Base-by-base conservation (phyloP, 2,113 vertebrate species). In the Oreochromis aureus region DNA sequence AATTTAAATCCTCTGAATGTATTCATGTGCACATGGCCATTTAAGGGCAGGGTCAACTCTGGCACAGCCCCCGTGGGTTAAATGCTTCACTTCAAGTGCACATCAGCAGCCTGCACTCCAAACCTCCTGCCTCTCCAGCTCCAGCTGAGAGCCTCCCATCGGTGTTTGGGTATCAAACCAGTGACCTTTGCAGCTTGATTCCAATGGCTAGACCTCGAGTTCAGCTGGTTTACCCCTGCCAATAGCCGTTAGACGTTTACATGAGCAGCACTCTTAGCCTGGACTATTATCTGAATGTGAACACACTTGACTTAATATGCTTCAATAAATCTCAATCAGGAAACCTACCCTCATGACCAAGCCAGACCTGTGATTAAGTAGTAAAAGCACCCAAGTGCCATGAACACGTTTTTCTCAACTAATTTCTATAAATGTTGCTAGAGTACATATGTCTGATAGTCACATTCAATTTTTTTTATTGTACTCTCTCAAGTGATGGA, bases 1-100 rank as follows among this genome's bases (percentile, higher is more conserved):
- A 82, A 90, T 84, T 30, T 27, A 90, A 86, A 84, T 86, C 80
- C 39, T 36, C 15, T 24, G 16, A 84, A 91, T 48, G 46, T 84
- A 89, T 91, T 89, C 48, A 36, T 58, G 73, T 71, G 81, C 55
- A 82, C 76, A 9, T 19, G 84, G 73, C 66, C 24, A 6, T 87
- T 76, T 78, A 10, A 81, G 71, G 84, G 88, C 89, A 73, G 71
- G 88, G 87, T 92, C 90, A 89, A 13, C 58, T 76, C 32, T 0
- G 1, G 39, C 76, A 41, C 2, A 7, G 71, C 56, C 53, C 87
- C 89, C 46, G 6, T 30, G 24, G 87, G 89, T 89, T 89, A 92
- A 93, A 93, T 36, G 66, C 89, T 93, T 90, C 69, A 83, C 87
- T 93, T 93, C 79, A 87, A 92, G 89, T 89, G 89, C 87, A 89